Conservation (phyloP, 2,797 vertebrate genomes). For the Leucoraja ocellata region DNA sequence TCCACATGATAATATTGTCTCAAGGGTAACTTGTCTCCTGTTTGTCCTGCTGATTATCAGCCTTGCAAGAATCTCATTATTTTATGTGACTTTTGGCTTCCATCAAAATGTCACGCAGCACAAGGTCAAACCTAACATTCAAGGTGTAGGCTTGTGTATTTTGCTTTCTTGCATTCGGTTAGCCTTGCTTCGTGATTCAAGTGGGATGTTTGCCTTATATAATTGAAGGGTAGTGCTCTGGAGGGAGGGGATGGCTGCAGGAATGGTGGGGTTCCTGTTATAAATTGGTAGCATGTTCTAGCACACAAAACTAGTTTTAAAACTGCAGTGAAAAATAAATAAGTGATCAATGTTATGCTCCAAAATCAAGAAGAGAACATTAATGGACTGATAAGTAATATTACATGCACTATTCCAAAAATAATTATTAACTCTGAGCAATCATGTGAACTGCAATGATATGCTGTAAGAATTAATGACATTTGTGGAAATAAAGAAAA, state of each 20-base stretch:
- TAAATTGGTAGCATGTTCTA: not conserved
- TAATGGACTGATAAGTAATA: not conserved
- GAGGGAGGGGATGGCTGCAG: not conserved
- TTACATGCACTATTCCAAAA: not conserved
- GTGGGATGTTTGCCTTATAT: not conserved
- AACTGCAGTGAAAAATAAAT: not conserved
- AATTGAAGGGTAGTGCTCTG: too few relatives aligned
- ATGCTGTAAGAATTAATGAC: not conserved
- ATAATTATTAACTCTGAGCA: not conserved
- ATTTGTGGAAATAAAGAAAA: not conserved
- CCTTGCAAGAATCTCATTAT: slow-evolving; percentile 7
- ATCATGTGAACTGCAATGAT: not conserved
- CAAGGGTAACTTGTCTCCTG: not conserved
- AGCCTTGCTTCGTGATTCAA: not conserved
- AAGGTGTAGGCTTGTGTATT: not conserved
- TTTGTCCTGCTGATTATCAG: slow-evolving; percentile 1
- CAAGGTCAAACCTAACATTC: slow-evolving; percentile 16
- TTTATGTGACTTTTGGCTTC: not conserved
- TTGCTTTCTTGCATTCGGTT: not conserved
- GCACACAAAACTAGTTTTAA: not conserved
- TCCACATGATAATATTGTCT: slow-evolving; percentile 8
- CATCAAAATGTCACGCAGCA: not conserved
- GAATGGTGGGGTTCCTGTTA: too few relatives aligned
- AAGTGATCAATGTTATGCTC: not conserved
- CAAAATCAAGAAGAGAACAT: not conserved